Conservation (phyloP, 1,140 invertebrate genomes). For the Atta cephalotes region DNA sequence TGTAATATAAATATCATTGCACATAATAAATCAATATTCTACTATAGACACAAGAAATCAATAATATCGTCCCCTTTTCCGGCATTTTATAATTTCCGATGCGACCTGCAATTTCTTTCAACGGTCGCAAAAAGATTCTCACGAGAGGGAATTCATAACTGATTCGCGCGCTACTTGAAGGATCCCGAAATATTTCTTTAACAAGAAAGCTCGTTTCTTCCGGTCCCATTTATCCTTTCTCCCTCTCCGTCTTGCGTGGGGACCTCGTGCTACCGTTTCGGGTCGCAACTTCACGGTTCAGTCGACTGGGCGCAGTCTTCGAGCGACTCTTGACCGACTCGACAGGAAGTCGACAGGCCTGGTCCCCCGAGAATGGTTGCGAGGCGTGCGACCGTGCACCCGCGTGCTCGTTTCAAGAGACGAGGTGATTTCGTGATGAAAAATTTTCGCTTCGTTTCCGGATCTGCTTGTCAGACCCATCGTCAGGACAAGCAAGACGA, state of each 20-base stretch:
- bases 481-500: conserved; percentile 34
- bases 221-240: conserved; percentile 66
- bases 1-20: not conserved
- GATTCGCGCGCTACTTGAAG: conserved; percentile 18
- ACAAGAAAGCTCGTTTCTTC: conserved; percentile 67
- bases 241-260: conserved; percentile 48
- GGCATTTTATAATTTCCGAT: no score
- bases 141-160: conserved; percentile 16
- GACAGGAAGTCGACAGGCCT: conserved; percentile 75
- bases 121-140: not conserved
- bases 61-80: not conserved
- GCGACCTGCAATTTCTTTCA: not conserved
- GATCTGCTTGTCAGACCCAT: conserved; percentile 78
- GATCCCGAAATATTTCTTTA: conserved; percentile 8
- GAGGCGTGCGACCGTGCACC: conserved; percentile 43
- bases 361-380: conserved; percentile 54
- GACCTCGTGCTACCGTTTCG: conserved; percentile 58
- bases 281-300: conserved; percentile 76
- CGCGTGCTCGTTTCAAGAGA: conserved; percentile 47
- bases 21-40: not conserved
- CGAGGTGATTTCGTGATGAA: conserved; percentile 77
- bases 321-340: conserved; percentile 66
- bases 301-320: conserved; percentile 59
- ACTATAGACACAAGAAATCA: not conserved
- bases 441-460: conserved; percentile 82